Percentiles rank a stretch among this genome's conserved stretches.
phyloP scores from a whole-genome alignment of 2,113 vertebrate genomes.

The Gymnobelideus leadbeateri region DNA sequence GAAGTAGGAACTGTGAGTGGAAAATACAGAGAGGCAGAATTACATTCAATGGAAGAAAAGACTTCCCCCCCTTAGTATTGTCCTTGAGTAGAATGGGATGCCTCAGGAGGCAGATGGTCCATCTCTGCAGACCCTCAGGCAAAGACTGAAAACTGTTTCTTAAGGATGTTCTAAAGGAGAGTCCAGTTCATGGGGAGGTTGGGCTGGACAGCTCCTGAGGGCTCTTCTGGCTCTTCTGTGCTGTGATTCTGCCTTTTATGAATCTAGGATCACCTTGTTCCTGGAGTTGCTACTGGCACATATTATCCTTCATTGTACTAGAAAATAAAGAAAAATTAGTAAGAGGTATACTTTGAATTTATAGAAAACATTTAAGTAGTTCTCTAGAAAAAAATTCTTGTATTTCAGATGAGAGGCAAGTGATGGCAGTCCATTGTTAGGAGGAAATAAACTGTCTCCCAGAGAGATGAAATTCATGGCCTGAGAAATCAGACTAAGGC shows the following conservation, averaged over 20 bases:
- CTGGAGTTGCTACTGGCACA: not conserved
- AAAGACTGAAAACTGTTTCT: not conserved
- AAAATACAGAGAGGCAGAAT: not conserved
- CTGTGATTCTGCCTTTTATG: not conserved
- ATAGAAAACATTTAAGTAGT: slow-evolving; percentile 12
- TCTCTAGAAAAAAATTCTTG: not conserved
- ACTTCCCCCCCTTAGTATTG: not conserved
- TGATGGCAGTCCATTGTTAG: not conserved
- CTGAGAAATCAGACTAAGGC: not conserved
- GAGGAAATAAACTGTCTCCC: not conserved
- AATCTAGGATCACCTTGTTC: not conserved
- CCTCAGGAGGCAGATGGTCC: not conserved
- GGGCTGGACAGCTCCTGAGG: not conserved
- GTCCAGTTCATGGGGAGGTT: not conserved
- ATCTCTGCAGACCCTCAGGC: not conserved
- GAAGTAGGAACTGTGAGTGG: not conserved
- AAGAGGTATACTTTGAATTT: not conserved
- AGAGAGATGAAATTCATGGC: not conserved
- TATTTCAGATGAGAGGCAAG: not conserved
- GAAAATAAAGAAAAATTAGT: not conserved
- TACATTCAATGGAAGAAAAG: not conserved
- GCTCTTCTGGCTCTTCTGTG: not conserved
- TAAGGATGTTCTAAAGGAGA: not conserved
- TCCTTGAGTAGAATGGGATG: not conserved
- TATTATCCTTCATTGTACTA: not conserved